phyloP scores from a whole-genome alignment of 2,888 invertebrate genomes.

The Clitarchus hookeri region DNA sequence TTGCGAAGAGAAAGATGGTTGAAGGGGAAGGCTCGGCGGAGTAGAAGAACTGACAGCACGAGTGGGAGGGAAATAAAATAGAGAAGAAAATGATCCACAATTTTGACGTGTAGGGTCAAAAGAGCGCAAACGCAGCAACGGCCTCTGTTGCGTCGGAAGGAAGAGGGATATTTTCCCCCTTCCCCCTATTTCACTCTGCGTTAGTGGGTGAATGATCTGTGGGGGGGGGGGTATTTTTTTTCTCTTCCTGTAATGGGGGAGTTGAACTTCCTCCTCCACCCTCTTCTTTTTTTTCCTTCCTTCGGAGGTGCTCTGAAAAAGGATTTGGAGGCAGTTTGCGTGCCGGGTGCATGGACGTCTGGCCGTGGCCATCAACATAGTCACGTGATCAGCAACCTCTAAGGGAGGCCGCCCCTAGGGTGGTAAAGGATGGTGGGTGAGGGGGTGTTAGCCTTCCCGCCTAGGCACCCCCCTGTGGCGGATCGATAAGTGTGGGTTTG shows the following conservation, averaged over 20 bases:
- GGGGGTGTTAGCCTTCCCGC: neutral
- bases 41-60: neutral
- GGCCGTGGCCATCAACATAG: neutral
- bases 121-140: neutral
- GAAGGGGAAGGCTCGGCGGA: neutral
- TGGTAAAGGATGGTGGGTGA: neutral
- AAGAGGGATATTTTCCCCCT: neutral
- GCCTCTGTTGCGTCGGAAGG: neutral
- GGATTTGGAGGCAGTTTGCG: slow-evolving; percentile 14
- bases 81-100: slow-evolving; percentile 14
- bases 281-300: neutral
- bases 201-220: neutral
- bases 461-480: neutral
- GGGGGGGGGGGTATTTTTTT: neutral
- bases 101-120: neutral
- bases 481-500: neutral
- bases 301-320: neutral
- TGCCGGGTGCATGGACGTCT: neutral
- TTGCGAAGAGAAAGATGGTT: neutral
- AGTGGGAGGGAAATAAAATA: neutral
- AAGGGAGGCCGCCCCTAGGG: neutral
- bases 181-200: neutral
- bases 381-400: slow-evolving; percentile 1
- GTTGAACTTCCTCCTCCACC: neutral
- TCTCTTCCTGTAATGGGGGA: neutral